Base-by-base conservation (phyloP, 2,797 vertebrate species). In the Chromobotia macracanthus region DNA sequence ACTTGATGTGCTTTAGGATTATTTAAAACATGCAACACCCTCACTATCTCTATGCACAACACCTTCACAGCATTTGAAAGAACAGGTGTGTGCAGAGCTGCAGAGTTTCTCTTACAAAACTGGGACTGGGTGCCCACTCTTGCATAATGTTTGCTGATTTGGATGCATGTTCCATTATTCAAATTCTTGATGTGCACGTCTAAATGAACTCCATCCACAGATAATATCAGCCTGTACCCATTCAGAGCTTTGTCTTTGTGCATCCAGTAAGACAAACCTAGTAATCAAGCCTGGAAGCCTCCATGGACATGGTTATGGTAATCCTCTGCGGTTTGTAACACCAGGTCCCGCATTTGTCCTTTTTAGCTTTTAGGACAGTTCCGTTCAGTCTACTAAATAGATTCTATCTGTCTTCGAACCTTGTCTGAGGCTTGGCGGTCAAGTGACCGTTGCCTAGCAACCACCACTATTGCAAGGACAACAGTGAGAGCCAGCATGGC, bases 321-420 rank as follows among this genome's bases (percentile, higher is more conserved):
- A n/a, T 25, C 9, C 19, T 46, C 44, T 74, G 65, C 65, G 48
- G 35, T 56, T 25, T 31, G 35, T 35, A 51, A 44, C 63, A 65
- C 25, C 41, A 31, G 31, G 23, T 46, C 46, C 35, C 48, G 65
- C 63, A 41, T 51, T 35, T 53, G 50, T 51, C 63, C 44, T 55
- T 63, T 3, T 38, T 25, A 73, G 19, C 35, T 70, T 31, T 72
- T 31, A 68, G 67, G 46, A 53, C 18, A 51, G 31, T 44, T 72
- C 31, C 1, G 35, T 48, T 72, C 38, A 1, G 48, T 68, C 35
- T 3, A 35, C 84, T 94, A 98, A 79, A 97, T 97, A 85, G 96
- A 96, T 80, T 99, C 97, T 0, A 98, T 97, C 85, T 99, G 97
- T 5, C 96, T 94, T 0, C 95, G 95, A 77, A 98, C 96, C 83